phyloP scores from a whole-genome alignment of 2,888 invertebrate species.

The Pterobdella sp. region DNA sequence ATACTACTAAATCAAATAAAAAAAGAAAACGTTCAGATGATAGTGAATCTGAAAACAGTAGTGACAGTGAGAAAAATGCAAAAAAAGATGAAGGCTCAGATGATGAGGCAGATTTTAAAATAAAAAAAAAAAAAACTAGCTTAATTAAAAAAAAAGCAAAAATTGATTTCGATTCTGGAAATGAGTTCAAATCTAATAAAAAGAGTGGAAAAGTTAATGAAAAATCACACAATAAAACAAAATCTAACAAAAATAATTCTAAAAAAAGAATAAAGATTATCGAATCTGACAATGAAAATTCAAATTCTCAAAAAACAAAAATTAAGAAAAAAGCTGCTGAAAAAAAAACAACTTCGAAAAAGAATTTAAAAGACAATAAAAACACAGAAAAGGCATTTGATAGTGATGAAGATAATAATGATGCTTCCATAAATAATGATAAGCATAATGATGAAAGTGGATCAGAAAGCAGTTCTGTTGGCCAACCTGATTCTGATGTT shows the following conservation, averaged over 20 bases:
- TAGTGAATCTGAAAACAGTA: background rate
- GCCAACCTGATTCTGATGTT: too few relatives aligned
- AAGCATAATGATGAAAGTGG: too few relatives aligned
- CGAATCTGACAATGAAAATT: background rate
- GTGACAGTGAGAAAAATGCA: background rate
- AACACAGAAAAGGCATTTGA: background rate
- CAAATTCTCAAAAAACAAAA: background rate
- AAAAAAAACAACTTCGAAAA: background rate
- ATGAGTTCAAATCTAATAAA: background rate
- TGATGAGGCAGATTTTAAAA: slow-evolving; percentile 1
- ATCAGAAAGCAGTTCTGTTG: too few relatives aligned
- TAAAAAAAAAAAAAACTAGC: slow-evolving; percentile 17
- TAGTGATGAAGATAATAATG: background rate
- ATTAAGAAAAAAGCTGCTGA: background rate
- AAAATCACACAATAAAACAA: background rate
- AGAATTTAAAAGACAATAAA: background rate
- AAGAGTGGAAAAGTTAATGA: slow-evolving; percentile 4
- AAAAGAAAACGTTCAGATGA: background rate
- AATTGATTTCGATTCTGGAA: background rate
- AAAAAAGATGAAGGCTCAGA: background rate
- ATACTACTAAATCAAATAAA: background rate
- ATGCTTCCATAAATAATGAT: too few relatives aligned
- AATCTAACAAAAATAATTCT: background rate
- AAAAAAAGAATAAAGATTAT: background rate
- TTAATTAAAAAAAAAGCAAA: background rate